Evolutionary conservation across 2,113 vertebrate genomes (phyloP).

Genomic region (Dinomys branickii): DNA sequence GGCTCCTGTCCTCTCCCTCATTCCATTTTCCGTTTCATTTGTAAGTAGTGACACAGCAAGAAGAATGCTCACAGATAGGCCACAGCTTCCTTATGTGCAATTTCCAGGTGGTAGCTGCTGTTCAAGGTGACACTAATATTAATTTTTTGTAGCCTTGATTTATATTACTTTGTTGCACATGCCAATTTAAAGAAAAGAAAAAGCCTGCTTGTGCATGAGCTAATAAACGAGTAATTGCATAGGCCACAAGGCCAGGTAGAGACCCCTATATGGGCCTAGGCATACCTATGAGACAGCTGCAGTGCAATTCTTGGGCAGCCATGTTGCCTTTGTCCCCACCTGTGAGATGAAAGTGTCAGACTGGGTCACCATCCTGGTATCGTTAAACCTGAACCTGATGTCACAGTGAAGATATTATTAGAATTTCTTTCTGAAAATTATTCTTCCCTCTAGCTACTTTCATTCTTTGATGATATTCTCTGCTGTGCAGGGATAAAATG

Average conservation of each 20-base stretch:
- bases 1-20: neutral
- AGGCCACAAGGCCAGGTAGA: neutral
- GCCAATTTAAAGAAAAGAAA: neutral
- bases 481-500: neutral
- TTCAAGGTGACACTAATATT: neutral
- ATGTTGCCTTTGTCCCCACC: neutral
- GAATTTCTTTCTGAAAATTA: neutral
- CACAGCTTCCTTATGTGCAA: neutral
- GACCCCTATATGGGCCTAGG: accelerated
- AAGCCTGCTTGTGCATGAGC: neutral
- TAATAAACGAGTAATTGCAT: neutral
- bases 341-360: neutral
- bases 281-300: neutral
- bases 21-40: neutral
- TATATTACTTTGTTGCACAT: neutral
- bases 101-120: neutral
- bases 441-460: neutral
- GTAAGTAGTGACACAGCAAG: neutral
- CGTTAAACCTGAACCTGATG: neutral
- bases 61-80: neutral
- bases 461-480: neutral
- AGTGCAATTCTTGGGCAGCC: neutral
- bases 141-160: neutral
- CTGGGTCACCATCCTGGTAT: neutral
- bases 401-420: neutral